Conservation (phyloP, 2,888 invertebrate genomes). For the Eueremaeus valkanovi region DNA sequence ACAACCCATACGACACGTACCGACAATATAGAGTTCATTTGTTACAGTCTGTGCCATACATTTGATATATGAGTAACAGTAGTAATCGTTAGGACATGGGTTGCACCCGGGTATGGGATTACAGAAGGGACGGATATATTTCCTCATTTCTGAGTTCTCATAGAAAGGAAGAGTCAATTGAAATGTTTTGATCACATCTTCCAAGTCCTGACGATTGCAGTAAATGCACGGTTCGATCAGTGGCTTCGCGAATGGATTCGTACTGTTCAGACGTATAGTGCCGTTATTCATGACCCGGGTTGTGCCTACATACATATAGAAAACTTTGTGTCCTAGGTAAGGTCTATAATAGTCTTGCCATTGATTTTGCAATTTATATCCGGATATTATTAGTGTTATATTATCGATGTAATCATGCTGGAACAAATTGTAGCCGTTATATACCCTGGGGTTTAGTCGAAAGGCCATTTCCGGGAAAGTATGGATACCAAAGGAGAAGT, state of each 20-base stretch:
- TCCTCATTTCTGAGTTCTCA: background rate
- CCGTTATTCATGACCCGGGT: background rate
- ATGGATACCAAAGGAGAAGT: background rate
- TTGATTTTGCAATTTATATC: background rate
- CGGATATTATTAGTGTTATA: no score
- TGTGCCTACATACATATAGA: background rate
- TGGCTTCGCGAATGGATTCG: background rate
- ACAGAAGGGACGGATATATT: background rate
- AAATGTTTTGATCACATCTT: constrained; percentile 22
- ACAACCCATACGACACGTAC: constrained; percentile 27
- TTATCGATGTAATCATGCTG: background rate
- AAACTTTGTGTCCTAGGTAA: background rate
- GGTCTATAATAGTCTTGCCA: constrained; percentile 12
- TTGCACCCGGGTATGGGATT: constrained; percentile 3
- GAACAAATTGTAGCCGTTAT: background rate
- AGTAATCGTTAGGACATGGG: background rate
- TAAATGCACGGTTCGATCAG: background rate
- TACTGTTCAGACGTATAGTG: background rate
- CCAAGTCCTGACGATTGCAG: background rate
- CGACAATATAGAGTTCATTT: background rate
- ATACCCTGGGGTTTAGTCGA: background rate
- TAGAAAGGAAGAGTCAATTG: background rate
- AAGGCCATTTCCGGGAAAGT: background rate
- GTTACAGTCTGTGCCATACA: background rate
- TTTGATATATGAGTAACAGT: constrained; percentile 29